Evolutionary conservation across 2,113 vertebrate genomes (phyloP), one percentile per base, ranked within the genome.

Genomic region (Dipodomys stephensi): DNA sequence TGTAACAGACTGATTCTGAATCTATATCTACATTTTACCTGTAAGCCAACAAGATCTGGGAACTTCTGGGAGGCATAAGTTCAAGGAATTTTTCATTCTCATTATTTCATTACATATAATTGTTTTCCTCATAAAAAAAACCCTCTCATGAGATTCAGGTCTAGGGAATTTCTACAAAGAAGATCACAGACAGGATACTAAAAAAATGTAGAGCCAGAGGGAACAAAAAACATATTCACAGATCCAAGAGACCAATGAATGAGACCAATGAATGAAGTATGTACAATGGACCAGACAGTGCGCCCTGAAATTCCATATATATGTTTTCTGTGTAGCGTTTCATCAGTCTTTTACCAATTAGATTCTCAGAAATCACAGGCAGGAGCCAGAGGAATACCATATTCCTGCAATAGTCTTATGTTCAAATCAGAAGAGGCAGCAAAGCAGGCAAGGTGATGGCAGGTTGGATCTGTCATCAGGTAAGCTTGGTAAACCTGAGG

Each of bases 401-500:
- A n/a, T n/a, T n/a, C n/a, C 46, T 69, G 15, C 28, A 49, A 76
- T 1, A 86, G 65, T 32, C 30, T 49, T 30, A 87, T 35, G 39
- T 68, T 87, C 73, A 95, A 89, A 46, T 53, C 32, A 88, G 7
- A 87, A 1, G 25, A 88, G 30, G 22, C 67, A 94, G 85, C 87
- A 83, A 69, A 3, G 15, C 12, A 60, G 88, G 44, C 6, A 76
- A 7, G 13, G 16, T 72, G 49, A 15, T 46, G 67, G 79, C 19
- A 67, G 49, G 11, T 27, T 1, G 18, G 28, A 65, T 83, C 15
- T 39, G 39, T 39, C 22, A 19, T 65, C 39, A 2, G 7, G n/a
- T 49, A 49, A 49, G 49, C 9, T 49, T 35, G 1, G 4, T n/a
- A 35, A 64, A 15, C 46, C 46, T 73, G 20, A 60, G 39, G 19